Conservation (phyloP, 2,113 vertebrate species). For the Corythaixoides concolor region DNA sequence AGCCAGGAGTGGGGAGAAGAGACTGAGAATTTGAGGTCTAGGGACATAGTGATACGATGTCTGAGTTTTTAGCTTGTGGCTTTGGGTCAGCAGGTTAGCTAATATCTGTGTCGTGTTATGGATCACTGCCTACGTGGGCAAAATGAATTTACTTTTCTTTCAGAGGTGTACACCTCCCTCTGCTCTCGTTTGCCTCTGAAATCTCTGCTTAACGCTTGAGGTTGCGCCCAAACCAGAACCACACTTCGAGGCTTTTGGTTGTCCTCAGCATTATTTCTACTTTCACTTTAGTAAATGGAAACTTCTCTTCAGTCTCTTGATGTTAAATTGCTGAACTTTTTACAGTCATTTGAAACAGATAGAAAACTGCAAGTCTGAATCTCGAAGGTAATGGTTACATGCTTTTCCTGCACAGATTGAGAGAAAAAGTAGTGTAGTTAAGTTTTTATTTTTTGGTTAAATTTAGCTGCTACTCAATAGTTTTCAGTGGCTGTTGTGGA, state of each 20-base stretch:
- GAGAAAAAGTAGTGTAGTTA: background rate
- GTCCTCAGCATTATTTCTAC: background rate
- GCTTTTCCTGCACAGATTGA: background rate
- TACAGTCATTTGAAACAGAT: background rate
- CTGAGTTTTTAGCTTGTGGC: accelerated
- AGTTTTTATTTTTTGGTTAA: background rate
- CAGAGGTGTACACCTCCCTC: background rate
- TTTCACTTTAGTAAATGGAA: background rate
- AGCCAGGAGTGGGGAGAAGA: background rate
- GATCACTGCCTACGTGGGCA: background rate
- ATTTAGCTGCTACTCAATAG: background rate
- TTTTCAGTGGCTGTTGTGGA: background rate
- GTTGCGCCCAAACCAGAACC: background rate
- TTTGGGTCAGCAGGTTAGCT: background rate
- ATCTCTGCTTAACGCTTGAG: background rate
- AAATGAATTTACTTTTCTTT: background rate
- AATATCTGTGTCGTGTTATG: background rate
- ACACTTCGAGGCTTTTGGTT: accelerated
- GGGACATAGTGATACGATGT: accelerated
- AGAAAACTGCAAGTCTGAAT: background rate
- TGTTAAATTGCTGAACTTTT: background rate
- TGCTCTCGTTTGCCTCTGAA: background rate
- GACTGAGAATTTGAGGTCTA: background rate
- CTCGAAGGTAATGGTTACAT: accelerated
- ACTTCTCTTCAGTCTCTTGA: background rate